phyloP scores from a whole-genome alignment of 92 coral and sea anemone species.

The Pocillopora grandis region DNA sequence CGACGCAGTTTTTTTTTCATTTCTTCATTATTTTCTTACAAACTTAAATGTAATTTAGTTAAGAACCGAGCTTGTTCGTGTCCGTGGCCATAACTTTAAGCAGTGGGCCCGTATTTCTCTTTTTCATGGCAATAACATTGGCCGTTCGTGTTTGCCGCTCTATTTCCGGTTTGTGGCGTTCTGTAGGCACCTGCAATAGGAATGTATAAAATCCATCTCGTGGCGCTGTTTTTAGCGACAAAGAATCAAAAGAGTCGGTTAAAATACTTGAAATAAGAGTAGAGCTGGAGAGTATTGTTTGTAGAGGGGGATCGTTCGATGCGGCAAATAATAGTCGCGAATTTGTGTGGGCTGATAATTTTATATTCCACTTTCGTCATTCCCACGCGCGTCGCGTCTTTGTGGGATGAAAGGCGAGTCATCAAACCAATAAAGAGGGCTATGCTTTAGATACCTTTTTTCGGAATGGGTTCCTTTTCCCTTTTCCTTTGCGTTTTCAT shows the following conservation, averaged over 20 bases:
- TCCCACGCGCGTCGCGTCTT: conserved; percentile 2
- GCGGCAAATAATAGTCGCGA: conserved; percentile 4
- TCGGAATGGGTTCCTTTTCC: background rate
- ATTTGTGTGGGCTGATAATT: conserved; percentile 26
- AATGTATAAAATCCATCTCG: conserved; percentile 29
- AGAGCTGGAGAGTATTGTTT: background rate
- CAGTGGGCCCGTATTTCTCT: conserved; percentile 5
- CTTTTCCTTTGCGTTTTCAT: background rate
- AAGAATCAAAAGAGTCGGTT: background rate
- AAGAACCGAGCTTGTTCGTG: background rate
- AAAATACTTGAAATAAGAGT: background rate
- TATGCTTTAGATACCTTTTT: background rate
- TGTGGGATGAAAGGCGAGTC: conserved; percentile 15
- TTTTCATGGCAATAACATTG: conserved; percentile 27
- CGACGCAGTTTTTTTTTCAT: background rate
- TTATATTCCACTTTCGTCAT: conserved; percentile 29
- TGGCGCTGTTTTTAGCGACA: conserved; percentile 11
- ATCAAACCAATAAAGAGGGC: background rate
- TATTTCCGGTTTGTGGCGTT: conserved; percentile 44
- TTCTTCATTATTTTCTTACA: background rate
- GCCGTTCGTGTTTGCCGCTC: conserved; percentile 7
- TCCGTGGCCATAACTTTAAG: conserved; percentile 13
- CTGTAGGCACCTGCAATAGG: conserved; percentile 48
- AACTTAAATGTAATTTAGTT: background rate
- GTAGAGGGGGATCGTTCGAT: background rate